Evolutionary conservation across 1,140 invertebrate genomes (phyloP).

Genomic region (Harpegnathos saltator): DNA sequence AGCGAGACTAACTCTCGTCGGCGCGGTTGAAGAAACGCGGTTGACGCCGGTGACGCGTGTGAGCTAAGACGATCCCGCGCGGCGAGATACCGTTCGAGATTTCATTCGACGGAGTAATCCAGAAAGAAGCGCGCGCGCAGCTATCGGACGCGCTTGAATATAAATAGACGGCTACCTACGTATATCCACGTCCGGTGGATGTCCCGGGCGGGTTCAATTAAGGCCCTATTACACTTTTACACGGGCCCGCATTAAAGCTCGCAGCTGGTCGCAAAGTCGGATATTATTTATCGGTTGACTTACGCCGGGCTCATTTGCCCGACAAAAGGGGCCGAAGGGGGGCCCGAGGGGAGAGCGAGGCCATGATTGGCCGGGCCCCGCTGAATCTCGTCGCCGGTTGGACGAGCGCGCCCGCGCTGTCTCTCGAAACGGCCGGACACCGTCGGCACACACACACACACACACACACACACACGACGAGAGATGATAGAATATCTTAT

Average conservation of each 20-base stretch:
- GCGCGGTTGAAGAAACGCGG: no score
- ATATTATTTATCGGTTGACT: conserved; percentile 83
- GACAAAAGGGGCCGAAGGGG: conserved; percentile 64
- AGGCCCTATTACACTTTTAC: conserved; percentile 79
- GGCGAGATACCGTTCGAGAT: background rate
- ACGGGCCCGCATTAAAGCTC: conserved; percentile 77
- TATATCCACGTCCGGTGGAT: conserved; percentile 60
- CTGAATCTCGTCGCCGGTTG: conserved; percentile 76
- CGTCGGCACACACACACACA: no score
- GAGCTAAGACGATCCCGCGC: background rate
- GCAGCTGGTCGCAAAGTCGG: conserved; percentile 75
- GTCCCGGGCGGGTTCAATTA: conserved; percentile 78
- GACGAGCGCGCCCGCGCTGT: conserved; percentile 63
- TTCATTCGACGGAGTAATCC: conserved; percentile 15
- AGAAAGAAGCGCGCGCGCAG: background rate
- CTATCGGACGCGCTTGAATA: conserved; percentile 51
- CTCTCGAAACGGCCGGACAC: conserved; percentile 66
- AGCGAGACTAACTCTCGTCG: background rate
- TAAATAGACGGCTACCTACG: conserved; percentile 69
- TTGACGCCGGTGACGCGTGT: no score
- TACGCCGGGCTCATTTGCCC: conserved; percentile 79
- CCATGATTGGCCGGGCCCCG: conserved; percentile 73
- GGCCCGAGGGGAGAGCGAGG: conserved; percentile 31
- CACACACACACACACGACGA: no score
- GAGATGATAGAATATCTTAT: conserved; percentile 84